Evolutionary conservation across 2,113 vertebrate genomes (phyloP).

Genomic region (Speoplatyrhinus poulsoni): DNA sequence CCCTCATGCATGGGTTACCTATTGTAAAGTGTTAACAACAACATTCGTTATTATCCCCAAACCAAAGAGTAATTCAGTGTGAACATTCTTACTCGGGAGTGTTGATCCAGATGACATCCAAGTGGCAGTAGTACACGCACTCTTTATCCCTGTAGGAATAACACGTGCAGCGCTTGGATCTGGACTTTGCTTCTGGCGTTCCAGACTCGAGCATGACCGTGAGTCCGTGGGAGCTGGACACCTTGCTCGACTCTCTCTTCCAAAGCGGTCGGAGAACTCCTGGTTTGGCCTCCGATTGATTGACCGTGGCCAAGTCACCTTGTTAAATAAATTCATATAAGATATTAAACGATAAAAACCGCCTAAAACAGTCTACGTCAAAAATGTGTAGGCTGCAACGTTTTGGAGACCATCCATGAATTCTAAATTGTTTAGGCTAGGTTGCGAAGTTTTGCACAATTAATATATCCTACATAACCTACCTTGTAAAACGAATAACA

Average conservation of each 20-base stretch:
- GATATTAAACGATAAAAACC: no score
- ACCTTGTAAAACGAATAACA: conserved; percentile 62
- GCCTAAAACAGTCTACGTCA: no score
- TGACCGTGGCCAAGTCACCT: conserved; percentile 44
- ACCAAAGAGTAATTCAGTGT: no score
- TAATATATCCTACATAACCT: background rate
- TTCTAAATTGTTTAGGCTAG: background rate
- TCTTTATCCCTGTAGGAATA: conserved; percentile 92
- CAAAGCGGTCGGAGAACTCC: conserved; percentile 14
- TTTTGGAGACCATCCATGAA: background rate
- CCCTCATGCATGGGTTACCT: no score
- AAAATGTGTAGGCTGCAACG: no score
- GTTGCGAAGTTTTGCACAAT: background rate
- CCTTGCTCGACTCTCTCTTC: background rate
- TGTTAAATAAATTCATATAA: conserved; percentile 21
- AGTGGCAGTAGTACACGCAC: conserved; percentile 96
- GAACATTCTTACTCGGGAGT: conserved; percentile 87
- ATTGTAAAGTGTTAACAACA: background rate
- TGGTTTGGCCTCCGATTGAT: conserved; percentile 25
- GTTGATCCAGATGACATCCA: conserved; percentile 98
- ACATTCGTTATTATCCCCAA: background rate
- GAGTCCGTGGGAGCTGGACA: conserved; percentile 21
- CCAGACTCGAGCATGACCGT: conserved; percentile 23
- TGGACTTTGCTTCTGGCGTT: conserved; percentile 39
- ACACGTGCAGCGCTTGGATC: conserved; percentile 91